Base-by-base conservation (phyloP, 2,888 invertebrate species). In the Steromphala cineraria region DNA sequence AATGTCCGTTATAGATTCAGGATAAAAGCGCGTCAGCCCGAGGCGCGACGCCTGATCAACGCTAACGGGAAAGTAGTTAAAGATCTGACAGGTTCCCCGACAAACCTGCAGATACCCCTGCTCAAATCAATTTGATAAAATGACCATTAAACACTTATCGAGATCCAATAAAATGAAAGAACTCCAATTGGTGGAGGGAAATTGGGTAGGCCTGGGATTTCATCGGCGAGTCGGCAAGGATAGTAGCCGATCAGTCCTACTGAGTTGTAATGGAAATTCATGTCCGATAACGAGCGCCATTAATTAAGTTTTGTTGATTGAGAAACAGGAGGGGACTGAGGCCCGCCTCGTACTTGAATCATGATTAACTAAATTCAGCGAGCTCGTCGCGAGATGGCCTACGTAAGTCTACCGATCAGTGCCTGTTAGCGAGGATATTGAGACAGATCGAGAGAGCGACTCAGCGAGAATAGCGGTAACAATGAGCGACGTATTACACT, bases 291-390 rank as follows among this genome's bases (percentile, higher is more conserved):
- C 53, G 56, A 75, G 80, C 82, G 55, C 74, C 79, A 74, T 80
- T 82, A 80, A 82, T 82, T 82, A 77, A 82, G 81, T 82, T 79
- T 76, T 80, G 74, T 56, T 82, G 82, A 82, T 80, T 46, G 79
- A 53, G 56, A 80, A 71, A 67, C 67, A 55, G 24, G 62, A 67
- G 52, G 67, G 56, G 28, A 78, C 78, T 71, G 36, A 31, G 17
- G 28, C 36, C 71, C 36, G 71, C 36, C 40, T 71, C 19, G 71
- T 36, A 36, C 71, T 71, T 36, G 71, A 71, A 71, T 71, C 71
- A 17, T 71, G 71, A 71, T 71, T 71, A 71, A 40, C 71, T 31
- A 71, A 71, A 71, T 71, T 71, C 40, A 8, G 31, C 4, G 40
- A 19, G 28, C 36, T 19, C 19, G 36, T 13, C 40, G 19, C 36